phyloP scores from a whole-genome alignment of 2,888 invertebrate genomes.

The Pasiphila rectangulata region DNA sequence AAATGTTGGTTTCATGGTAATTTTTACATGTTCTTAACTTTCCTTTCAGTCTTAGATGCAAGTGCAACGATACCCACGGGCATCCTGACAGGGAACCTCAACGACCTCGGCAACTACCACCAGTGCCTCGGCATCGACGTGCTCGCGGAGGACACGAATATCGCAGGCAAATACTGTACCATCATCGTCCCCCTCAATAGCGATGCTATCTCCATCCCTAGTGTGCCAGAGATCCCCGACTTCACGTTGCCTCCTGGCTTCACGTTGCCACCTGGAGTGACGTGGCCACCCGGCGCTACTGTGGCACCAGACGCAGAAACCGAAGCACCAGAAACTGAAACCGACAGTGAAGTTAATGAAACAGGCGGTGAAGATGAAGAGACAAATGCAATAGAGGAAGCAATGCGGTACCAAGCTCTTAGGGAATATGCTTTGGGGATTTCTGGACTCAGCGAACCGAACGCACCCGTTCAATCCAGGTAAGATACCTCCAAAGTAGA shows the following conservation, averaged over 20 bases:
- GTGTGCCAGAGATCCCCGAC: slow-evolving; percentile 21
- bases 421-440: slow-evolving; percentile 36
- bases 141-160: slow-evolving; percentile 35
- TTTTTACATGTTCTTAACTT: background rate
- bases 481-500: slow-evolving; percentile 17
- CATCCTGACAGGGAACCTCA: slow-evolving; percentile 53
- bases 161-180: slow-evolving; percentile 70
- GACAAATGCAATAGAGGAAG: no score
- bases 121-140: slow-evolving; percentile 52
- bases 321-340: slow-evolving; percentile 16
- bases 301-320: background rate
- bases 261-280: background rate
- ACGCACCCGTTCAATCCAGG: slow-evolving; percentile 34
- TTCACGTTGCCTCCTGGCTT: slow-evolving; percentile 24
- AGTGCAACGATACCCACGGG: slow-evolving; percentile 66
- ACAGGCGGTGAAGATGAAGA: background rate
- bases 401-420: slow-evolving; percentile 25
- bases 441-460: slow-evolving; percentile 37
- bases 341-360: background rate
- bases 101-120: slow-evolving; percentile 62
- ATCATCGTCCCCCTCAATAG: slow-evolving; percentile 43
- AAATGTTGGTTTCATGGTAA: background rate
- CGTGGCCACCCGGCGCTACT: background rate
- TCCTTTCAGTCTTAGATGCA: slow-evolving; percentile 63
- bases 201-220: slow-evolving; percentile 24